Evolutionary conservation across 2,888 invertebrate species (phyloP).

Genomic region (Epinotia bilunana): DNA sequence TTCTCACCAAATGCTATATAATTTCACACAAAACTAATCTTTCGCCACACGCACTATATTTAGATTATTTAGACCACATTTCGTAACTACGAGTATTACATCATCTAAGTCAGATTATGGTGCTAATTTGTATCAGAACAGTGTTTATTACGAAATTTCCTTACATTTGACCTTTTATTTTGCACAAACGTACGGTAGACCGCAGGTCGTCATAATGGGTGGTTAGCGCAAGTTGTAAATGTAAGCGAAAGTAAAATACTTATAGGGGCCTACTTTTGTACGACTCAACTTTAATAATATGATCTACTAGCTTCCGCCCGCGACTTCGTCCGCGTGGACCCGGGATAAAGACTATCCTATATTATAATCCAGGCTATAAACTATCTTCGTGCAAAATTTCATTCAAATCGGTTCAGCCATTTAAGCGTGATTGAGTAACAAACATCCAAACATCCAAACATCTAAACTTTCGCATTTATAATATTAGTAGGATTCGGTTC

Average conservation of each 20-base stretch:
- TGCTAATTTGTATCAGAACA: constrained; percentile 29
- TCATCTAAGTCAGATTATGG: constrained; percentile 33
- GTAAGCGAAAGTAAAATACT: constrained; percentile 17
- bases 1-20: background rate
- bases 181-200: constrained; percentile 35
- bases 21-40: constrained; percentile 6
- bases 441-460: too few relatives aligned
- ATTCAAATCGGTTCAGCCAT: too few relatives aligned
- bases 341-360: too few relatives aligned
- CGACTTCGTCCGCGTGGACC: too few relatives aligned
- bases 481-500: too few relatives aligned
- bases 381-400: too few relatives aligned
- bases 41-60: constrained; percentile 19
- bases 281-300: background rate
- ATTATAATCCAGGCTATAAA: too few relatives aligned
- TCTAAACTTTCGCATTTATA: too few relatives aligned
- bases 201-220: constrained; percentile 33
- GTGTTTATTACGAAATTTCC: constrained; percentile 34
- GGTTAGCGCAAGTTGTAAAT: constrained; percentile 20
- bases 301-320: too few relatives aligned
- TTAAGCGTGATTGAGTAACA: too few relatives aligned
- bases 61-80: constrained; percentile 11
- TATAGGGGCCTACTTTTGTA: background rate
- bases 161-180: constrained; percentile 39
- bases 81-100: constrained; percentile 30